Conservation (phyloP, 2,888 invertebrate species). For the Macrosiphum euphorbiae region DNA sequence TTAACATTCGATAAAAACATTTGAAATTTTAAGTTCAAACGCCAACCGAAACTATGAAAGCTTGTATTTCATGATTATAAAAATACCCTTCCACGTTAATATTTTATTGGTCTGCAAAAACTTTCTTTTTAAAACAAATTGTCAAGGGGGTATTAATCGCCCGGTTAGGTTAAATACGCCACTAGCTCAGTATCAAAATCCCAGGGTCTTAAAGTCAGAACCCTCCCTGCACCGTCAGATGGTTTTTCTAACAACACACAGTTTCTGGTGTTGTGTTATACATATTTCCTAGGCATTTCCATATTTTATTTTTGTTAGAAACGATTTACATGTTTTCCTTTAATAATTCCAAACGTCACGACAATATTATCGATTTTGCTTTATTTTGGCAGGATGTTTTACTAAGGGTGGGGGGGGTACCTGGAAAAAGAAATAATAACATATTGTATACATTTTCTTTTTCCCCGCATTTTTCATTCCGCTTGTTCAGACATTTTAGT, state of each 20-base stretch:
- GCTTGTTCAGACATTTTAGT: neutral
- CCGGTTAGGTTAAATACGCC: neutral
- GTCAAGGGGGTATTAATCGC: neutral
- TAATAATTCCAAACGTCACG: neutral
- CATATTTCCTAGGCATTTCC: neutral
- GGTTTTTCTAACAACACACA: neutral
- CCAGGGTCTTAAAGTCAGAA: neutral
- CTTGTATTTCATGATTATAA: neutral
- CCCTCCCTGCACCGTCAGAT: neutral
- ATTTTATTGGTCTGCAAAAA: neutral
- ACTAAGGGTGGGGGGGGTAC: neutral
- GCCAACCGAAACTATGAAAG: neutral
- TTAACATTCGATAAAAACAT: neutral
- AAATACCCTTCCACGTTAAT: neutral
- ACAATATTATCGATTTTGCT: neutral
- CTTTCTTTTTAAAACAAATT: neutral
- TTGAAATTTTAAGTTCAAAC: neutral
- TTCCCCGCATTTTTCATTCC: neutral
- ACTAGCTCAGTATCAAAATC: neutral
- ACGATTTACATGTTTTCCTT: slow-evolving; percentile 21
- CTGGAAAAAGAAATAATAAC: neutral
- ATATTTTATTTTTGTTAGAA: neutral
- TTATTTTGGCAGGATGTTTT: neutral
- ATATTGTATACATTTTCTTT: neutral
- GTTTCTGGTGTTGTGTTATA: neutral